These are phyloP conservation scores for Psittacula cyanocephala DNA, from an alignment of 2,113 vertebrate species.

Conservation along the genomic window DNA sequence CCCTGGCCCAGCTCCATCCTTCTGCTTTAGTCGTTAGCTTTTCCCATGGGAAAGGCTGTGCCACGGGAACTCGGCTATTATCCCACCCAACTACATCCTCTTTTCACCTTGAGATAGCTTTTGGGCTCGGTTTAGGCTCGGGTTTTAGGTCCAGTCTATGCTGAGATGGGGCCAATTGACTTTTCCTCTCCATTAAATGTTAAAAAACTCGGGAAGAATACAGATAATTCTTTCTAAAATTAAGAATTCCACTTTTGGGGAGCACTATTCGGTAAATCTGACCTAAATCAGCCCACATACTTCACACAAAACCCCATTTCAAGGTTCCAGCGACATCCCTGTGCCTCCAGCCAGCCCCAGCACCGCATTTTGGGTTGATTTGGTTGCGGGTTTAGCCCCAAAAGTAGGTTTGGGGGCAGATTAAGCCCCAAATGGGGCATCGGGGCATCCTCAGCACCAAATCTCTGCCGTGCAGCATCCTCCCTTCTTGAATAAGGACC, in stretches of 20 bases:
- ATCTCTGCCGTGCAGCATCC: neutral
- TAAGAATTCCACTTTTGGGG: neutral
- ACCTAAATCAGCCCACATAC: neutral
- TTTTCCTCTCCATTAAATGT: neutral
- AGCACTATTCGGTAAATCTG: neutral
- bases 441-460: neutral
- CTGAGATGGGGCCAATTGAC: neutral
- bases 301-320: neutral
- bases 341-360: neutral
- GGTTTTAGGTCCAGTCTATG: fast-evolving
- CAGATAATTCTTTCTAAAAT: neutral
- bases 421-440: fast-evolving
- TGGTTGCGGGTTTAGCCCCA: neutral
- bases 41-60: neutral
- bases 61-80: neutral
- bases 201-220: neutral
- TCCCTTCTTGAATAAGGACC: neutral
- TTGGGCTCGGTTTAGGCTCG: neutral
- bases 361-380: neutral
- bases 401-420: neutral
- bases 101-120: neutral
- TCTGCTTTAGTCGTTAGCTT: neutral
- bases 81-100: neutral
- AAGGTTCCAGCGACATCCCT: neutral
- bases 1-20: neutral